Evolutionary conservation across 2,113 vertebrate species (phyloP).

Genomic region (Sylvilagus bachmani): DNA sequence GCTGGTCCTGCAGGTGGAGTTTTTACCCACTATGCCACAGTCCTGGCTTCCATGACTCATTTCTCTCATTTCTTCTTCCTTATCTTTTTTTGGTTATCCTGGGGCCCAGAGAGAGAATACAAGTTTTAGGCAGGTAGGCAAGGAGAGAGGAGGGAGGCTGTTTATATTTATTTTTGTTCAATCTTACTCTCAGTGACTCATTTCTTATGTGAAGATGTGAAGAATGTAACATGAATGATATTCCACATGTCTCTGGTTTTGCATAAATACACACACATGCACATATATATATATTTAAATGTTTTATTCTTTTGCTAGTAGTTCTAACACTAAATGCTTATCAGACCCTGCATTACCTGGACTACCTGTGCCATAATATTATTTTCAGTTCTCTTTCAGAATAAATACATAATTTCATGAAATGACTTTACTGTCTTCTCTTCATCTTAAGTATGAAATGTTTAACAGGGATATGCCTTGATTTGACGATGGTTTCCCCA

Average conservation of each 20-base stretch:
- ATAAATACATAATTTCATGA: neutral
- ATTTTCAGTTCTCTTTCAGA: constrained; percentile 23
- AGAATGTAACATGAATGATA: neutral
- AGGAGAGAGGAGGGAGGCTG: too few relatives aligned
- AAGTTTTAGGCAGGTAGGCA: too few relatives aligned
- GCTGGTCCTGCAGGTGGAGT: too few relatives aligned
- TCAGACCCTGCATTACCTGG: neutral
- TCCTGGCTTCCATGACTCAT: too few relatives aligned
- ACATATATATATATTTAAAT: neutral
- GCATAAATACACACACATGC: neutral
- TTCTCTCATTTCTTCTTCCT: too few relatives aligned
- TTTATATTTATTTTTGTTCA: too few relatives aligned
- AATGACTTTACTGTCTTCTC: neutral
- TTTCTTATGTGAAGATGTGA: neutral
- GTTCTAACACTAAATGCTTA: neutral
- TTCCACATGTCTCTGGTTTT: constrained; percentile 17
- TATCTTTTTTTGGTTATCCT: too few relatives aligned
- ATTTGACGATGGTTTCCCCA: neutral
- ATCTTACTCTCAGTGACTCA: too few relatives aligned
- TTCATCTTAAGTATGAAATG: neutral
- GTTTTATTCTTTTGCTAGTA: neutral
- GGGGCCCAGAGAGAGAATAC: too few relatives aligned
- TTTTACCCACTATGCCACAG: too few relatives aligned
- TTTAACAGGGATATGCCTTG: neutral
- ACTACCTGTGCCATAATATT: neutral